Conservation (phyloP, 92 coral and sea anemone genomes). For the Plumapathes pennacea region DNA sequence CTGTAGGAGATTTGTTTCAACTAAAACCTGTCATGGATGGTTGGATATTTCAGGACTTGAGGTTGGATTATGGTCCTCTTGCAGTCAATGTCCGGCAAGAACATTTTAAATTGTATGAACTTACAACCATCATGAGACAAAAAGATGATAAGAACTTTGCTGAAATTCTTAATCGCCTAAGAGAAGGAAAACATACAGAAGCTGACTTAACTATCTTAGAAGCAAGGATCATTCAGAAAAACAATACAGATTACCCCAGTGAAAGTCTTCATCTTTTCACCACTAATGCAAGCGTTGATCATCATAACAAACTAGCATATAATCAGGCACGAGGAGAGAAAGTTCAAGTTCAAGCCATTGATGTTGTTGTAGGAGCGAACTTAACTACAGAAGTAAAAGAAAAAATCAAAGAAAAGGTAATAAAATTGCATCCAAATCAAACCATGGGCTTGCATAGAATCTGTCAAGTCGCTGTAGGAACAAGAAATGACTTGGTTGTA, state of each 20-base stretch:
- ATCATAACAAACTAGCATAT: slow-evolving; percentile 32
- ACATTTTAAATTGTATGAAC: slow-evolving; percentile 45
- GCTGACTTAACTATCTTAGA: slow-evolving; percentile 34
- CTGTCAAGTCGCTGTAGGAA: slow-evolving; percentile 34
- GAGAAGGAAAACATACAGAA: slow-evolving; percentile 62
- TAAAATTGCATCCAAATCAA: slow-evolving; percentile 52
- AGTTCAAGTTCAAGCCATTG: slow-evolving; percentile 51
- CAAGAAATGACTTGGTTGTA: slow-evolving; percentile 65
- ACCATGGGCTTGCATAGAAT: slow-evolving; percentile 48
- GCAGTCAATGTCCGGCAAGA: slow-evolving; percentile 55
- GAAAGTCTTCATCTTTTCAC: slow-evolving; percentile 46
- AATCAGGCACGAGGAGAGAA: slow-evolving; percentile 18
- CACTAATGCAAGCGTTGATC: slow-evolving; percentile 41
- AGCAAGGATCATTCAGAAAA: slow-evolving; percentile 17
- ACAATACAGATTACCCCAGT: slow-evolving; percentile 23
- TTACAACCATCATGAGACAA: slow-evolving; percentile 60
- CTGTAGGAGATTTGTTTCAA: slow-evolving; percentile 69
- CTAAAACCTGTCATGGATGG: slow-evolving; percentile 66
- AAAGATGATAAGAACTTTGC: slow-evolving; percentile 72
- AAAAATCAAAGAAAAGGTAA: slow-evolving; percentile 44
- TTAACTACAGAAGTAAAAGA: slow-evolving; percentile 46
- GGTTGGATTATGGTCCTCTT: slow-evolving; percentile 42
- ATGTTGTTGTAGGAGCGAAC: slow-evolving; percentile 68
- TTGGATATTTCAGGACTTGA: slow-evolving; percentile 52
- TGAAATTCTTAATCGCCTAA: slow-evolving; percentile 61